Base-by-base conservation (phyloP, 2,888 invertebrate species). In the Polydrusus cervinus region DNA sequence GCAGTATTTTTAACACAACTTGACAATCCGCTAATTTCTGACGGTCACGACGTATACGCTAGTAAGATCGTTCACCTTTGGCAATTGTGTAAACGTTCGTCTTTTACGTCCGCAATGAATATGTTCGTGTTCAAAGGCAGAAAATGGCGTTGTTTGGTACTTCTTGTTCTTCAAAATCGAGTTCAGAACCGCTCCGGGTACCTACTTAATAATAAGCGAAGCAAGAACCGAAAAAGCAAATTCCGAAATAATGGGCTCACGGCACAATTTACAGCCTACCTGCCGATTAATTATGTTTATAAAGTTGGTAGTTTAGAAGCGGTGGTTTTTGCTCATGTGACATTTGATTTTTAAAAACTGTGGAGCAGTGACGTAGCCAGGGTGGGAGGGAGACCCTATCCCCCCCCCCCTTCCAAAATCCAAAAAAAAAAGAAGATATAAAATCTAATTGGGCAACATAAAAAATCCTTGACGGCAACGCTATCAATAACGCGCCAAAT, bases 1-100 rank as follows among this genome's bases (percentile, higher is more conserved):
- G 34, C 34, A 8, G 10, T 9, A 34, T 34, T 34, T 34, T 34
- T 34, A 34, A 34, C 34, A 8, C 34, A 34, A 34, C 34, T 34
- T 34, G 34, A 8, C 34, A 34, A 34, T 8, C 7, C 3, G 34
- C 34, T 6, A 34, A 34, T 9, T 34, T 34, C 1, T 34, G 34
- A 34, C 34, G 10, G 10, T 8, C 34, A 7, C 34, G 34, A 34
- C 8, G 34, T 10, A 34, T 3, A 34, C 7, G 34, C 34, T 34
- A 10, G 34, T 34, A 34, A 34, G 34, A 34, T 34, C 75, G 73
- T 78, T 78, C 78, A 78, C 78, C 75, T 75, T 78, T 74, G 66
- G 66, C 68, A 71, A 73, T 74, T 71, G 74, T 74, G 71, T 71
- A 77, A 77, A 71, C 71, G 77, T 70, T 57, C 74, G 64, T 75